Conservation (phyloP, 2,888 invertebrate species). For the Stenchaetothrips biformis region DNA sequence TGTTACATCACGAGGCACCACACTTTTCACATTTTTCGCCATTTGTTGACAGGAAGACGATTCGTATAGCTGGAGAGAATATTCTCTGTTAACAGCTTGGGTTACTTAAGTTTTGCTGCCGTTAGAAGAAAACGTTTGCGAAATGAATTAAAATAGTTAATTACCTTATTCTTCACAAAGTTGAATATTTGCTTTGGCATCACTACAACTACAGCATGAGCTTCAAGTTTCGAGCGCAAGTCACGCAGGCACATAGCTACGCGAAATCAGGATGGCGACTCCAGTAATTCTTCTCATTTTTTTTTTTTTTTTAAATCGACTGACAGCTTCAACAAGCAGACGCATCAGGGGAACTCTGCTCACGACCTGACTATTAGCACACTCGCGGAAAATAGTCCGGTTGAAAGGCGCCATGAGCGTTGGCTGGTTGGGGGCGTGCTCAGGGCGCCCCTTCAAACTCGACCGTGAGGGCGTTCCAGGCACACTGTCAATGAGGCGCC, state of each 20-base stretch:
- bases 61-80: no score
- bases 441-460: background rate
- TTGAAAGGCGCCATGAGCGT: slow-evolving; percentile 13
- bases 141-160: background rate
- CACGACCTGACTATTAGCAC: slow-evolving; percentile 1
- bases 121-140: background rate
- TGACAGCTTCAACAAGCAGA: no score
- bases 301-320: background rate
- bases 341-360: background rate
- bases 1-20: background rate
- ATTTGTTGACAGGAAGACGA: background rate
- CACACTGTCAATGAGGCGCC: no score
- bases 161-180: background rate
- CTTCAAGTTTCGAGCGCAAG: background rate
- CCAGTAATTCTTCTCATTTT: background rate
- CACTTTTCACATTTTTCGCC: background rate
- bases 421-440: background rate
- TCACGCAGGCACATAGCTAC: background rate
- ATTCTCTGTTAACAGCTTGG: no score
- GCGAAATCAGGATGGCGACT: background rate
- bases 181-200: slow-evolving; percentile 15
- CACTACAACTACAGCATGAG: background rate
- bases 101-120: background rate
- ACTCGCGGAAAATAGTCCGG: slow-evolving; percentile 1
- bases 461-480: background rate